These are phyloP conservation scores for Babyrousa celebensis DNA, from an alignment of 2,797 vertebrate species.

Conservation along the genomic window DNA sequence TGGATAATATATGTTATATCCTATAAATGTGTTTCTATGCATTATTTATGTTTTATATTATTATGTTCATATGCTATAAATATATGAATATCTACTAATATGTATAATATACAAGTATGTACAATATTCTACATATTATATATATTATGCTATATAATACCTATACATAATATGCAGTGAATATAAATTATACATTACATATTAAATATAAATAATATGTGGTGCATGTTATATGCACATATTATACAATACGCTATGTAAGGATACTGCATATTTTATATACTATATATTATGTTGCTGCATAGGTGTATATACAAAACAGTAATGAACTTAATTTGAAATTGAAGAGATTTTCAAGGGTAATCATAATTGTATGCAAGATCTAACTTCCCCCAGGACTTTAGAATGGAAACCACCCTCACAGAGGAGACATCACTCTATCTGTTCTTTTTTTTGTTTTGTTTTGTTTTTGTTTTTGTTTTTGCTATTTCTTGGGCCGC, in stretches of 20 bases:
- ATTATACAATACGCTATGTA: neutral
- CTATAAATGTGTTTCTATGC: neutral
- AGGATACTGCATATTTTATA: neutral
- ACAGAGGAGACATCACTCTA: neutral
- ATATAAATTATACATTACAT: neutral
- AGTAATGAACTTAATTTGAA: neutral
- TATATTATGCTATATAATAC: neutral
- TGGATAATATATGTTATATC: neutral
- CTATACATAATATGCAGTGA: neutral
- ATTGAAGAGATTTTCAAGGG: neutral
- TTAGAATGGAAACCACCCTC: neutral
- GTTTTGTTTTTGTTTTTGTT: too few relatives aligned
- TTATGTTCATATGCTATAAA: neutral
- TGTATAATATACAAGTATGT: neutral
- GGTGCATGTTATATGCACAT: neutral
- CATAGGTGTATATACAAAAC: neutral
- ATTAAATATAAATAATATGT: neutral
- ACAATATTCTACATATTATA: neutral
- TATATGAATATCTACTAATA: neutral
- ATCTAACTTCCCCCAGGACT: neutral
- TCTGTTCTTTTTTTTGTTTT: neutral
- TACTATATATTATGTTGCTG: neutral
- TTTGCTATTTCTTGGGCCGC: too few relatives aligned
- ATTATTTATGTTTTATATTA: neutral
- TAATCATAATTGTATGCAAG: neutral